Conservation (phyloP, 2,888 invertebrate species). For the Parapristionchus giblindavisi region DNA sequence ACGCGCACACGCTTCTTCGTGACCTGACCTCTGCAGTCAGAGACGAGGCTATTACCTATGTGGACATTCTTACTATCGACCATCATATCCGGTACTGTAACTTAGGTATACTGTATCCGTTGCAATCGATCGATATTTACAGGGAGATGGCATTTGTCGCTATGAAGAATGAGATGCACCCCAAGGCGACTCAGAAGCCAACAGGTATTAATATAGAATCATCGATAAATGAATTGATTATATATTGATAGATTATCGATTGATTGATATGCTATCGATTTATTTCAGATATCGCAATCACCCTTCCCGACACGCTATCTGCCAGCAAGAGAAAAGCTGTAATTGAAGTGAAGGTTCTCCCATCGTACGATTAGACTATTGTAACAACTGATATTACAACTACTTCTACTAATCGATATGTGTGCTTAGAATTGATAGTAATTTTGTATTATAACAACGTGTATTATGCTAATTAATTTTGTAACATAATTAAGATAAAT, state of each 20-base stretch:
- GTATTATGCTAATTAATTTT: no score
- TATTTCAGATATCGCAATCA: conserved; percentile 23
- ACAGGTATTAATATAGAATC: background rate
- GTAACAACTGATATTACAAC: background rate
- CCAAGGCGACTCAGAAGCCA: background rate
- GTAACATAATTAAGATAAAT: no score
- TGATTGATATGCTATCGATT: background rate
- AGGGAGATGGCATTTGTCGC: conserved; percentile 35
- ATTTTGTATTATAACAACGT: conserved; percentile 14
- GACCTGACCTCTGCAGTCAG: conserved; percentile 9
- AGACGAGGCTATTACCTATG: conserved; percentile 9
- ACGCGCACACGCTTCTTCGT: conserved; percentile 33
- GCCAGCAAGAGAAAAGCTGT: conserved; percentile 26
- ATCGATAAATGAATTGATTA: background rate
- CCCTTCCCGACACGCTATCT: conserved; percentile 33
- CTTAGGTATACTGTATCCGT: background rate
- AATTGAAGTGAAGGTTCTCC: conserved; percentile 11
- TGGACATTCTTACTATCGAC: conserved; percentile 36
- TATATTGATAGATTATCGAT: background rate
- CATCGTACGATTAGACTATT: conserved; percentile 6
- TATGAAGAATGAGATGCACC: conserved; percentile 33
- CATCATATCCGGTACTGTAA: conserved; percentile 31
- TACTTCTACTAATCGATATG: background rate
- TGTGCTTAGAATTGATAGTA: background rate
- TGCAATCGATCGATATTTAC: background rate